Evolutionary conservation across 2,797 vertebrate species (phyloP), one percentile per base, ranked within the genome.

Genomic region (Gymnocypris eckloni): DNA sequence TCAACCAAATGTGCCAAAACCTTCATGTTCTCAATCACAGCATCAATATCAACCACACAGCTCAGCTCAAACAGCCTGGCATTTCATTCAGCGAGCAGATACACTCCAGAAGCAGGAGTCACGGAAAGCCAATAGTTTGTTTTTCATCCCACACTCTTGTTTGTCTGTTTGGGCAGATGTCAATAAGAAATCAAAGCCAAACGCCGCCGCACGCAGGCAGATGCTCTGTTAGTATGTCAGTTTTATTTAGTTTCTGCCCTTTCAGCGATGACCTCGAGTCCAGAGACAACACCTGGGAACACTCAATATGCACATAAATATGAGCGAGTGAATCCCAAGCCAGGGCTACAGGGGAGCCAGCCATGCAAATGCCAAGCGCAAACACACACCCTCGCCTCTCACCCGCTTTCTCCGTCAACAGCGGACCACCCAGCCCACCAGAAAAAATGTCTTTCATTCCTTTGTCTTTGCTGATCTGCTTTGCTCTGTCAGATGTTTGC

Each of bases 271-370:
- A 96, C 95, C 94, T 93, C 92, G 91, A 92, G 88, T 93, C 93
- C 93, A 92, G 89, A 90, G 89, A 90, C 92, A 92, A 93, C 95
- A 95, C 95, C 95, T 95, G 95, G 92, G 91, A 94, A 94, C 93
- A 93, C 93, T 96, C 93, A 94, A 90, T 96, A 95, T 95, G 95
- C 94, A 95, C 95, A 95, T 95, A 95, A 90, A 90, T 77, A 91
- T 93, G 94, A 94, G 93, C 91, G 93, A 93, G 89, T 89, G 90
- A 90, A 93, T 92, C 91, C 91, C 92, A 90, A 91, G 92, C 91
- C 92, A 92, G 90, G 90, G 90, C 91, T 92, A 89, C 90, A 91
- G 80, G 88, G 89, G 90, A 94, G 91, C 92, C 90, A 91, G 89
- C 90, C 93, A 94, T 95, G 94, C 94, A 95, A 95, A 95, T 94